phyloP scores from a whole-genome alignment of 1,140 invertebrate species.

The Zaprionus davidi region DNA sequence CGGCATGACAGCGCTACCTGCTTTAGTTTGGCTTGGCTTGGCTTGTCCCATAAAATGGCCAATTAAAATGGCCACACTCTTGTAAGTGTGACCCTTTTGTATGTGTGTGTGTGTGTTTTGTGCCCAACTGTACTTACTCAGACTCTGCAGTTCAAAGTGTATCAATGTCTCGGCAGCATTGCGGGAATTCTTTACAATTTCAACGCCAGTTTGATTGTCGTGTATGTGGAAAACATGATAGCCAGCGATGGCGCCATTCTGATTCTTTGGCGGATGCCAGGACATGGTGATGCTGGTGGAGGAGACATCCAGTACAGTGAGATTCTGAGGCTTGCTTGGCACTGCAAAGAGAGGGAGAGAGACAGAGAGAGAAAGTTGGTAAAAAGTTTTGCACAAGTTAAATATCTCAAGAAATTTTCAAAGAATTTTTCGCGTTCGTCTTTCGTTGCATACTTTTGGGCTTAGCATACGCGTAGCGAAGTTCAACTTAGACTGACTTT shows the following conservation, averaged over 20 bases:
- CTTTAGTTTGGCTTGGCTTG: conserved; percentile 5
- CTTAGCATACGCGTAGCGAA: conserved; percentile 18
- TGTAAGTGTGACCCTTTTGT: conserved; percentile 14
- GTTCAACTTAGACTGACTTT: not conserved
- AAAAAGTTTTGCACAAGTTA: conserved; percentile 34
- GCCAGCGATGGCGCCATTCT: conserved; percentile 89
- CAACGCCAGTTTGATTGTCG: conserved; percentile 88
- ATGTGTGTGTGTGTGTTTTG: not conserved
- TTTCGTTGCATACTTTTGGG: conserved; percentile 21
- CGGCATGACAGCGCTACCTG: conserved; percentile 29
- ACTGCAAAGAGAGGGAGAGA: conserved; percentile 86
- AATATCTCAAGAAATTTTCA: conserved; percentile 17
- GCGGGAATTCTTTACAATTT: conserved; percentile 85
- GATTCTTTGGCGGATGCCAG: conserved; percentile 90
- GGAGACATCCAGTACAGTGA: conserved; percentile 90
- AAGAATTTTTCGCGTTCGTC: conserved; percentile 8
- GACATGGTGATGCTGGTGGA: conserved; percentile 90
- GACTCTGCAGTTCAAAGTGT: conserved; percentile 86
- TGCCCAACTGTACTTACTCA: conserved; percentile 85
- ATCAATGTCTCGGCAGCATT: conserved; percentile 84
- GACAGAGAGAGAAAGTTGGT: conserved; percentile 3
- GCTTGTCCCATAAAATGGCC: conserved; percentile 29
- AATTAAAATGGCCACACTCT: conserved; percentile 40
- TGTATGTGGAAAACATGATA: conserved; percentile 90
- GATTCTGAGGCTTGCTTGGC: conserved; percentile 92